Base-by-base conservation (phyloP, 2,797 vertebrate genomes). In the Microctenopoma lineatum region DNA sequence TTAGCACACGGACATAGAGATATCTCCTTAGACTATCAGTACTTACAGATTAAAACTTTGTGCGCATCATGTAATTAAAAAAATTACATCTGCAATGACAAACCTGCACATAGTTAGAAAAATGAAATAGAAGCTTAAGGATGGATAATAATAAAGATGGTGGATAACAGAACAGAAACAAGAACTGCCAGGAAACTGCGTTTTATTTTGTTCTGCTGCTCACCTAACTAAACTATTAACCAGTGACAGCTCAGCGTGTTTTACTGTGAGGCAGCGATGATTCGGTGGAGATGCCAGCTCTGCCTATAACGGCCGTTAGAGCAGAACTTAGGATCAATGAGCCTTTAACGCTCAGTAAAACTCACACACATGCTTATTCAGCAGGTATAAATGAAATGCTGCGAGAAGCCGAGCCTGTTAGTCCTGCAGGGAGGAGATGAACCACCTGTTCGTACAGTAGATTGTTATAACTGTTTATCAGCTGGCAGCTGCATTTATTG, bases 1-100 rank as follows among this genome's bases (percentile, higher is more conserved):
- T 68, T 3, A 48, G 68, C 69, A 71, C 67, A 5, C 21, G 6
- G 4, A 77, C 78, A 86, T 66, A 80, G 2, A 25, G 25, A 39
- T 71, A 69, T 78, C 73, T 85, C 27, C 14, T 38, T 36, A 48
- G 10, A 25, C 47, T 58, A 61, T 77, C 68, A 14, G 26, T 12
- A 34, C 48, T 12, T 0, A 61, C 36, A n/a, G 15, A 71, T 61
- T 5, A 34, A 73, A 79, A 67, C 36, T 59, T 64, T 46, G 44
- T 59, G 52, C 57, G 18, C 5, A 48, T 59, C 34, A 41, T 3
- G 51, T 4, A 10, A 60, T 65, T 47, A 66, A 4, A 53, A 41
- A 61, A 21, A 11, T 0, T 32, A 52, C 7, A 45, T 13, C 10
- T 39, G 18, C 29, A 26, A 39, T 0, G 13, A 21, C 4, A 26